phyloP scores from a whole-genome alignment of 2,888 invertebrate species.

The Luperina nickerlii region DNA sequence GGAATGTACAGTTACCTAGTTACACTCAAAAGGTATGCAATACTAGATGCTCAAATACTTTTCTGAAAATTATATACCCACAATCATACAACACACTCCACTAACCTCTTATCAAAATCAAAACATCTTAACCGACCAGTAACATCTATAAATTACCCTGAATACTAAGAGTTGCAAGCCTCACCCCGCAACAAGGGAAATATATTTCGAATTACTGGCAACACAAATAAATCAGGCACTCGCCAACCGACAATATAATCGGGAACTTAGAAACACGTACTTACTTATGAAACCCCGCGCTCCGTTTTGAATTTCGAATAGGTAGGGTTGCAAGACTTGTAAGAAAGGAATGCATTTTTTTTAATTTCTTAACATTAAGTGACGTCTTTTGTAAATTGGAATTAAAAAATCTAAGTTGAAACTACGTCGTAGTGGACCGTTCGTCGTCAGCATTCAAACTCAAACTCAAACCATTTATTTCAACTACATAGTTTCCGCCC shows the following conservation, averaged over 20 bases:
- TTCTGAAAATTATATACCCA: background rate
- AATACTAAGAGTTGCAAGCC: slow-evolving; percentile 66
- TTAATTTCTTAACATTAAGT: background rate
- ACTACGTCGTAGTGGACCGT: no score
- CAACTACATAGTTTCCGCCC: no score
- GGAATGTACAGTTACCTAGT: no score
- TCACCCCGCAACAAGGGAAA: slow-evolving; percentile 70
- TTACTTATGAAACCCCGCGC: slow-evolving; percentile 75
- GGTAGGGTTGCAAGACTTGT: slow-evolving; percentile 67
- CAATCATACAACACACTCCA: slow-evolving; percentile 20
- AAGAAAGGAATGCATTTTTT: background rate
- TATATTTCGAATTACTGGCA: slow-evolving; percentile 76
- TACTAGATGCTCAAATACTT: background rate
- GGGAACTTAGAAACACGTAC: slow-evolving; percentile 78
- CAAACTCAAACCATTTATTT: background rate
- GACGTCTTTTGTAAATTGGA: background rate
- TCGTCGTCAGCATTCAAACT: background rate
- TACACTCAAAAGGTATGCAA: background rate
- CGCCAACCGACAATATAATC: slow-evolving; percentile 71
- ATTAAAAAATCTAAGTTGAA: background rate
- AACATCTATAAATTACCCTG: slow-evolving; percentile 69
- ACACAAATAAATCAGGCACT: slow-evolving; percentile 78
- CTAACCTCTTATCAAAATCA: slow-evolving; percentile 57
- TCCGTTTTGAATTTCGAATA: slow-evolving; percentile 74
- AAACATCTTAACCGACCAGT: slow-evolving; percentile 63